Base-by-base conservation (phyloP, 2,888 invertebrate genomes). In the Rhingia campestris region DNA sequence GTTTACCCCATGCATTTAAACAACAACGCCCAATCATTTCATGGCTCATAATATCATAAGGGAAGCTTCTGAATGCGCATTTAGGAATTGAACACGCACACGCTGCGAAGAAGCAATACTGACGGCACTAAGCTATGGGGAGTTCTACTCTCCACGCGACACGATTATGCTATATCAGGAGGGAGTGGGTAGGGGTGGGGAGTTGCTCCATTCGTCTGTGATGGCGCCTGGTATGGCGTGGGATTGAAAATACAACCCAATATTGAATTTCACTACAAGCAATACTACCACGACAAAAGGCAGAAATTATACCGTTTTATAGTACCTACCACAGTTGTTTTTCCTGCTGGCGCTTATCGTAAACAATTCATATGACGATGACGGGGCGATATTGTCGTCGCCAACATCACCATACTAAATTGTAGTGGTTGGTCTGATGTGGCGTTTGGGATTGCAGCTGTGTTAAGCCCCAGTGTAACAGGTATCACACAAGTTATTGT, bases 281-380 rank as follows among this genome's bases (percentile, higher is more conserved):
- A 43, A 67, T 53, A 75, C 67, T 33, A 67, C 64, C 9, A 59
- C 58, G 56, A 64, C 49, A 59, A 59, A 61, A 69, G 43, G 49
- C 67, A 61, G 69, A 61, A 69, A 76, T 69, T 76, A 76, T 69
- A 76, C 63, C 41, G 76, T 63, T 76, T 69, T 63, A 76, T 49
- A 53, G 61, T 33, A 30, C 35, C 43, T 12, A 53, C 59, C 72
- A 61, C 35, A 43, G 43, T n/a, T 22, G 22, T 43, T 51, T 53
- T 72, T 61, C 59, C 53, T 51, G 67, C 64, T 66, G 74, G 22
- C 54, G 37, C 53, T 7, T 37, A 45, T 58, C 61, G 76, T 76
- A 69, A 76, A 76, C 76, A 69, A 76, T 69, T 69, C 69, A 33
- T 41, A 41, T 6, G 54, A 49, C 14, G 12, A 37, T 45, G 37